phyloP scores from a whole-genome alignment of 2,888 invertebrate genomes.

The Gandaritis pyraliata region DNA sequence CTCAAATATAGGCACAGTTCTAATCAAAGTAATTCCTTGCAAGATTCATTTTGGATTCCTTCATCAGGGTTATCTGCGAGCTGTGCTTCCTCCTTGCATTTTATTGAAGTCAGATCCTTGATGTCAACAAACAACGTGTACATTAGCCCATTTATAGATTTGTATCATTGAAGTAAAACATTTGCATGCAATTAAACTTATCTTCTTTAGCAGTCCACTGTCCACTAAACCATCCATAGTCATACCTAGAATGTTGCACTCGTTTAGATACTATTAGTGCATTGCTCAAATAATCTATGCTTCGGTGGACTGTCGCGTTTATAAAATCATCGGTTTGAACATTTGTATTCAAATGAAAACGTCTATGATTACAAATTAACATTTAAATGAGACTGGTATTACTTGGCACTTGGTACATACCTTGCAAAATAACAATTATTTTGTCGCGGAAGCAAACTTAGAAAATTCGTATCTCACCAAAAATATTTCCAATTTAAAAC shows the following conservation, averaged over 20 bases:
- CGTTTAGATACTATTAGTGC: neutral
- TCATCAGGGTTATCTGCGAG: neutral
- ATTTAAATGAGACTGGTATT: constrained; percentile 17
- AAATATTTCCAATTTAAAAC: too few relatives aligned
- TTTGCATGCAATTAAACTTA: constrained; percentile 27
- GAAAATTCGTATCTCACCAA: neutral
- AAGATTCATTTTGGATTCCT: neutral
- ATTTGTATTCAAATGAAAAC: constrained; percentile 16
- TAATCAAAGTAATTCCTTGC: too few relatives aligned
- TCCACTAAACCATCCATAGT: constrained; percentile 11
- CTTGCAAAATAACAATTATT: constrained; percentile 10
- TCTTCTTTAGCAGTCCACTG: constrained; percentile 9
- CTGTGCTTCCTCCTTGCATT: constrained; percentile 20
- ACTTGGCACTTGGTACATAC: constrained; percentile 2
- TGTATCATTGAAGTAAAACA: constrained; percentile 12
- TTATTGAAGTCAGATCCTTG: constrained; percentile 29
- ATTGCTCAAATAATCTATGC: neutral
- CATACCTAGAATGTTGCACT: neutral
- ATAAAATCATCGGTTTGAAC: constrained; percentile 14
- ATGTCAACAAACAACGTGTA: constrained; percentile 18
- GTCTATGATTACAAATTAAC: constrained; percentile 13
- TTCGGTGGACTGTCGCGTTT: constrained; percentile 1
- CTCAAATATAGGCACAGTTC: too few relatives aligned
- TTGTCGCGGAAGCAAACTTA: constrained; percentile 3
- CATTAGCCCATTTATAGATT: constrained; percentile 30